Conservation (phyloP, 2,797 vertebrate genomes). For the Calcarius lapponicus region DNA sequence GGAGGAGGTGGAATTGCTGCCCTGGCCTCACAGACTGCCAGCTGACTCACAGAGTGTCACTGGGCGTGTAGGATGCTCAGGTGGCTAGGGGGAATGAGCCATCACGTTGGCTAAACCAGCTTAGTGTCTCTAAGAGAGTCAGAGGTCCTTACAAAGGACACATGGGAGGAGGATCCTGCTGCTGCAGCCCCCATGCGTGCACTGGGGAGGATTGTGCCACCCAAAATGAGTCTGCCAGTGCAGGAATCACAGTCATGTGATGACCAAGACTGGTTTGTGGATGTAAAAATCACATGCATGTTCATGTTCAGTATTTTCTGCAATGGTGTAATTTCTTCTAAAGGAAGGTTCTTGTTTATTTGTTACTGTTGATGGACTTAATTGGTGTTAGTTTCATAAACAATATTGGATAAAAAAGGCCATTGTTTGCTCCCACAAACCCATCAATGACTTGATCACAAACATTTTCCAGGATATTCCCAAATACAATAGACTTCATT, state of each 20-base stretch:
- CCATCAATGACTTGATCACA: neutral
- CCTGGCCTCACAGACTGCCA: neutral
- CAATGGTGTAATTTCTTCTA: neutral
- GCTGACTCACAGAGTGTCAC: conserved; percentile 32
- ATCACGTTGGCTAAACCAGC: neutral
- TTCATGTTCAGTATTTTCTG: neutral
- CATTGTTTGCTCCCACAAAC: neutral
- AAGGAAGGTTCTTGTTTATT: neutral
- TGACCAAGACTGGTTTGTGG: neutral
- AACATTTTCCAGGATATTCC: neutral
- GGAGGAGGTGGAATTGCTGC: neutral
- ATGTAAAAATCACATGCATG: neutral
- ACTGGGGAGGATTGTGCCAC: neutral
- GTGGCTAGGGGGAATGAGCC: neutral
- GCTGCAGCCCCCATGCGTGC: accelerated
- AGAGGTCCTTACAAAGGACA: neutral
- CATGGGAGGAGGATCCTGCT: neutral
- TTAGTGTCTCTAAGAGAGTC: neutral
- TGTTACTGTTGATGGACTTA: neutral
- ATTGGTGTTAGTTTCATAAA: neutral
- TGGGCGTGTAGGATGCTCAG: neutral
- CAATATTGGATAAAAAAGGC: conserved; percentile 1
- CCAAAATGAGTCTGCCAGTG: neutral
- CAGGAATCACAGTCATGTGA: neutral
- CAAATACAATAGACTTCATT: conserved; percentile 15